Evolutionary conservation across 1,140 invertebrate species (phyloP).

Genomic region (Hyles vespertilio): DNA sequence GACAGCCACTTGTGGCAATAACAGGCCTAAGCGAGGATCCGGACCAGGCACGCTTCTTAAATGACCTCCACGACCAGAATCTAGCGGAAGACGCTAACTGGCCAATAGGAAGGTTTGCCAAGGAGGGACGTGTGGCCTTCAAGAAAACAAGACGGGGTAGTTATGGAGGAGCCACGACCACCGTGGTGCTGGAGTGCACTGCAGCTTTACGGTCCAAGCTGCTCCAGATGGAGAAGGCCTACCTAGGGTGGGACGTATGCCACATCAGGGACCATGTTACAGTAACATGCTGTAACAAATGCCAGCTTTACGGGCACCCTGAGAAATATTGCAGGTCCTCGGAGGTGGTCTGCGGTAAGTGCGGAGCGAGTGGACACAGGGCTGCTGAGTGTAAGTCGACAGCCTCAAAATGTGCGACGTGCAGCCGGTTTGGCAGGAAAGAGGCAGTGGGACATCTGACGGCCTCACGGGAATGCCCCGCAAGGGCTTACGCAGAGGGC

Average conservation of each 20-base stretch:
- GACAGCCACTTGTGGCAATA: too few relatives aligned
- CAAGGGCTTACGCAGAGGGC: slow-evolving; percentile 11
- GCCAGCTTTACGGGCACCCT: slow-evolving; percentile 35
- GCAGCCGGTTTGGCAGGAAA: slow-evolving; percentile 9
- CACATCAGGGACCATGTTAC: slow-evolving; percentile 17
- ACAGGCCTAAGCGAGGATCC: too few relatives aligned
- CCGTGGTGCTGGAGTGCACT: too few relatives aligned
- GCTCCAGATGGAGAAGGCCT: slow-evolving; percentile 11
- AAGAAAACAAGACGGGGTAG: too few relatives aligned
- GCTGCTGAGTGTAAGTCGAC: background rate
- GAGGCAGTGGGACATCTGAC: slow-evolving; percentile 14
- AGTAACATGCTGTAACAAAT: slow-evolving; percentile 28
- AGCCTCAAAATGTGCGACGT: slow-evolving; percentile 20
- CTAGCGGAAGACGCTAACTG: too few relatives aligned
- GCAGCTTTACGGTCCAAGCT: too few relatives aligned
- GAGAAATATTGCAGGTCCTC: slow-evolving; percentile 23
- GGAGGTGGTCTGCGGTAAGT: slow-evolving; percentile 14
- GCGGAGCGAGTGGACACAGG: slow-evolving; percentile 18
- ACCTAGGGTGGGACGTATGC: slow-evolving; percentile 18
- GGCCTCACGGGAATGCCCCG: slow-evolving; percentile 18
- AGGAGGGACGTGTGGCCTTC: too few relatives aligned
- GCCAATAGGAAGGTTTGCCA: too few relatives aligned
- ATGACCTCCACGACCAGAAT: too few relatives aligned
- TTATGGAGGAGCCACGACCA: background rate
- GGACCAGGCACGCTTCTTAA: too few relatives aligned